phyloP scores from a whole-genome alignment of 2,797 vertebrate genomes.

The Falco naumanni region DNA sequence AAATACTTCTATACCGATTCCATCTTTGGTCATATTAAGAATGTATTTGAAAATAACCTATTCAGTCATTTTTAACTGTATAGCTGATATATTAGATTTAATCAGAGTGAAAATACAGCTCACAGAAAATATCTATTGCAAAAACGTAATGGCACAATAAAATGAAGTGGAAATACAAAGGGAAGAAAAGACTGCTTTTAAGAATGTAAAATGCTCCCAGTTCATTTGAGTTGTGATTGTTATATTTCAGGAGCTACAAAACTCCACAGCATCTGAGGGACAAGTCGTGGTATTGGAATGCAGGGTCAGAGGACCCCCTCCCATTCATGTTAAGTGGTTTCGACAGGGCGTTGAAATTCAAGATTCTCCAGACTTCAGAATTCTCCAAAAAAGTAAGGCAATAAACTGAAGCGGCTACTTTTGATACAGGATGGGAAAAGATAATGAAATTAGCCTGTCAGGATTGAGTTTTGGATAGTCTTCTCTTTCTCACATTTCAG shows the following conservation, averaged over 20 bases:
- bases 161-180: background rate
- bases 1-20: background rate
- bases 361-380: conserved; percentile 95
- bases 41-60: background rate
- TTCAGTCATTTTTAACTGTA: background rate
- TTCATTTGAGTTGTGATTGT: background rate
- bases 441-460: background rate
- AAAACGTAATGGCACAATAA: background rate
- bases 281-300: conserved; percentile 96
- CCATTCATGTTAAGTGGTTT: conserved; percentile 89
- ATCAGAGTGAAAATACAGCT: background rate
- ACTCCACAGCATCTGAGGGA: conserved; percentile 87
- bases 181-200: background rate
- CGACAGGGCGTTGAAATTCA: conserved; percentile 91
- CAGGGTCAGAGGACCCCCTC: conserved; percentile 87
- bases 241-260: conserved; percentile 86
- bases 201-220: background rate
- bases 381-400: conserved; percentile 96
- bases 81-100: background rate
- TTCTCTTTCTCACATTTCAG: background rate
- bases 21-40: background rate
- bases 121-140: background rate
- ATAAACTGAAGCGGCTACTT: background rate
- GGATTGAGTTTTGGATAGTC: background rate
- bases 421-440: background rate